Evolutionary conservation across 2,888 invertebrate species (phyloP).

Genomic region (Protophormia terraenovae): DNA sequence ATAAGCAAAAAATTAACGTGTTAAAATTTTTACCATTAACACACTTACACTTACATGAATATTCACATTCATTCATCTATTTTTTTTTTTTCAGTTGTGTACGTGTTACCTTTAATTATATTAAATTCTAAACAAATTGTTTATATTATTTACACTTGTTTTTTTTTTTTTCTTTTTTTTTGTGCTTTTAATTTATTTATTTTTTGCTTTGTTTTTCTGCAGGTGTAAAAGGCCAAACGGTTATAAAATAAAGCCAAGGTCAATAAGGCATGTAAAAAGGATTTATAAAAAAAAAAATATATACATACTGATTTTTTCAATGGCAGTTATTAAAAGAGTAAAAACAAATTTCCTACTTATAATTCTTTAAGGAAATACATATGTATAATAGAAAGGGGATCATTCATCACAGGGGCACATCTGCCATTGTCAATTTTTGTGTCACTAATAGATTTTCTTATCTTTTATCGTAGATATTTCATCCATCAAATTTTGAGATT

Average conservation of each 20-base stretch:
- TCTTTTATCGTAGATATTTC: too few species aligned
- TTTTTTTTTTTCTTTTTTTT: neutral
- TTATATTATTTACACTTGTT: slow-evolving; percentile 37
- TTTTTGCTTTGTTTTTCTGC: slow-evolving; percentile 20
- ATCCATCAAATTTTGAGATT: too few species aligned
- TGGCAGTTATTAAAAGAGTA: slow-evolving; percentile 15
- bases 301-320: neutral
- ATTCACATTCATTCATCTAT: neutral
- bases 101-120: slow-evolving; percentile 42
- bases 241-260: slow-evolving; percentile 64
- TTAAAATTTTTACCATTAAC: slow-evolving; percentile 1
- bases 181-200: slow-evolving; percentile 10
- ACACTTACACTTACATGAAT: neutral
- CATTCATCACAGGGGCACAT: too few species aligned
- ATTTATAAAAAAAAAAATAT: slow-evolving; percentile 7
- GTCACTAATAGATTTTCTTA: too few species aligned
- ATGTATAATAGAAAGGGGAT: too few species aligned
- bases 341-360: too few species aligned
- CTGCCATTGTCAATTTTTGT: too few species aligned
- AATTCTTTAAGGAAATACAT: too few species aligned
- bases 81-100: neutral
- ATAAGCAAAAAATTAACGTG: slow-evolving; percentile 3
- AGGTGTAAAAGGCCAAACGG: slow-evolving; percentile 63
- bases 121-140: slow-evolving; percentile 47
- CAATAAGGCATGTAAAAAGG: slow-evolving; percentile 61